A percentile compares a stretch with the other conserved stretches of the same genome.
Evolutionary conservation across 2,888 invertebrate genomes (phyloP).

Genomic region (Harmothoe impar): DNA sequence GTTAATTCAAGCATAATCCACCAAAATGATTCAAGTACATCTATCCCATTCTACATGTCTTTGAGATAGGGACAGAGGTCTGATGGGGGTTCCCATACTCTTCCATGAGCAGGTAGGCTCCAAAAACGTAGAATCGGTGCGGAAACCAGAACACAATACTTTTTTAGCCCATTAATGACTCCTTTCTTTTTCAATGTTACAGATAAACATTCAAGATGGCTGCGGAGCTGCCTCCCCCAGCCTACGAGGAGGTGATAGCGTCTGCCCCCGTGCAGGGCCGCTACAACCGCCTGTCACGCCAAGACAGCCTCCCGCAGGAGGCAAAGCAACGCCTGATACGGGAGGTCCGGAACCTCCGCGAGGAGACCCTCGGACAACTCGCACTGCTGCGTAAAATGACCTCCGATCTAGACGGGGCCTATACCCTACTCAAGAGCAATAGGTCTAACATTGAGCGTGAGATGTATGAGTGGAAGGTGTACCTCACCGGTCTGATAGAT

Average conservation of each 20-base stretch:
- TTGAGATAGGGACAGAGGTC: too few relatives aligned
- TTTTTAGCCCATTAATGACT: too few relatives aligned
- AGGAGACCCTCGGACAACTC: not conserved
- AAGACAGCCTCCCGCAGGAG: slow-evolving; percentile 34
- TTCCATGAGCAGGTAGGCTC: too few relatives aligned
- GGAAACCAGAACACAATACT: too few relatives aligned
- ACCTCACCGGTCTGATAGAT: not conserved
- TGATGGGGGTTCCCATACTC: too few relatives aligned
- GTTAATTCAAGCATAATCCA: too few relatives aligned
- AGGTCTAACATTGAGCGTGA: not conserved
- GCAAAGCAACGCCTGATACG: not conserved
- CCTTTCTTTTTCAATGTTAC: too few relatives aligned
- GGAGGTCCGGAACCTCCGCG: not conserved
- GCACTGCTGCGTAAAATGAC: not conserved
- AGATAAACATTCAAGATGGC: not conserved
- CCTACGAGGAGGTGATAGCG: slow-evolving; percentile 48
- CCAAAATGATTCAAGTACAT: too few relatives aligned
- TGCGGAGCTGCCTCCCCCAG: slow-evolving; percentile 5
- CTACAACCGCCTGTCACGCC: slow-evolving; percentile 37
- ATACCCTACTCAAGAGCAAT: not conserved
- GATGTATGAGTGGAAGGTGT: slow-evolving; percentile 27
- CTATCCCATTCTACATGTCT: too few relatives aligned
- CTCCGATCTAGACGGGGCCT: not conserved
- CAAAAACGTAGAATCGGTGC: too few relatives aligned
- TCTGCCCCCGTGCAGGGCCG: not conserved